phyloP scores from a whole-genome alignment of 92 coral and sea anemone genomes.

The Zoanthus sansibaricus region DNA sequence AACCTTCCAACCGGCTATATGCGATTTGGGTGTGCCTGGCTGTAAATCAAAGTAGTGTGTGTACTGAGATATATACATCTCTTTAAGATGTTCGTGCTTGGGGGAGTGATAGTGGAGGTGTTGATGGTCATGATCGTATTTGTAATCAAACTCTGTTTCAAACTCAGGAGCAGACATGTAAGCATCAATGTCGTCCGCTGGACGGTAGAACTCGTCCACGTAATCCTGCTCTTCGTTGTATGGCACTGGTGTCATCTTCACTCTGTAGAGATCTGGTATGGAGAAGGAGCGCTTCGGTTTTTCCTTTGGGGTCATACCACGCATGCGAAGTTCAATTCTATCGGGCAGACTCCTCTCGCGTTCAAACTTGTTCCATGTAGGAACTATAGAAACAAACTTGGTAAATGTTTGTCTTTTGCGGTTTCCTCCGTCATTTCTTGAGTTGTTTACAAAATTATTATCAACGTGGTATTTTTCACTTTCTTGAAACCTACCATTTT shows the following conservation, averaged over 20 bases:
- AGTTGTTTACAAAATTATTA: constrained; percentile 1
- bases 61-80: constrained; percentile 89
- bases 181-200: constrained; percentile 53
- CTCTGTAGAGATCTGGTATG: constrained; percentile 84
- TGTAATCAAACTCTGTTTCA: constrained; percentile 45
- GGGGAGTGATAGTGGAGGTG: constrained; percentile 58
- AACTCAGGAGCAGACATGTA: constrained; percentile 51
- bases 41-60: constrained; percentile 78
- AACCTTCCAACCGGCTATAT: constrained; percentile 91
- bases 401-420: constrained; percentile 55
- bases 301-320: constrained; percentile 58
- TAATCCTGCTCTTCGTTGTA: constrained; percentile 29
- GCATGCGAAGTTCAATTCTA: constrained; percentile 88
- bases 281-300: constrained; percentile 62
- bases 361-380: constrained; percentile 52
- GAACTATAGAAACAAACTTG: constrained; percentile 79
- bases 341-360: constrained; percentile 78
- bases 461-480: not conserved
- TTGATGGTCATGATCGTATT: constrained; percentile 55
- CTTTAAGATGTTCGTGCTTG: constrained; percentile 69
- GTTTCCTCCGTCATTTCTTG: constrained; percentile 14
- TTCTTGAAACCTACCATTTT: not conserved
- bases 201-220: constrained; percentile 64
- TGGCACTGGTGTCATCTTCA: constrained; percentile 74
- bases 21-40: constrained; percentile 80